Percentiles rank a stretch among this genome's conserved stretches.
These are phyloP conservation scores for Macrosiphum euphorbiae DNA, from an alignment of 2,888 invertebrate species.

Conservation along the genomic window DNA sequence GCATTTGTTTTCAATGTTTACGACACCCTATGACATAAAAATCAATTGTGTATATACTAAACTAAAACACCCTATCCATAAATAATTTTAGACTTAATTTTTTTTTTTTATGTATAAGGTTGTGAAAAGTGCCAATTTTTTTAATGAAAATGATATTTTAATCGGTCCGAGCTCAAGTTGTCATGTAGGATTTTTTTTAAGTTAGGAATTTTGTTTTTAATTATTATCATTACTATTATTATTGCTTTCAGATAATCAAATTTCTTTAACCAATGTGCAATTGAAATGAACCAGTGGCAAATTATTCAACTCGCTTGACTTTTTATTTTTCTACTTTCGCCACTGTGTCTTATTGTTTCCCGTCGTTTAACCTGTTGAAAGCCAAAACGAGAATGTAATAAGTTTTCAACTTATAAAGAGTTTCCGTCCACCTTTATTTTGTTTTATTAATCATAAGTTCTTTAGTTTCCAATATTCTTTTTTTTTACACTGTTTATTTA, in stretches of 20 bases:
- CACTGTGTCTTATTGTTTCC: conserved; percentile 30
- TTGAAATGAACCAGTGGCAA: conserved; percentile 32
- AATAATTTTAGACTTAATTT: conserved; percentile 42
- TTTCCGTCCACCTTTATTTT: conserved; percentile 63
- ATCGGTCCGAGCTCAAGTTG: conserved; percentile 59
- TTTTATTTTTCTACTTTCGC: conserved; percentile 22
- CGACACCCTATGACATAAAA: conserved; percentile 34
- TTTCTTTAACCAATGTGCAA: conserved; percentile 56
- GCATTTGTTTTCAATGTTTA: conserved; percentile 8
- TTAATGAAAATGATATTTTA: conserved; percentile 50
- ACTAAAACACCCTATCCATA: conserved; percentile 29
- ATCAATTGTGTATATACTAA: conserved; percentile 51
- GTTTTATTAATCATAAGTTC: conserved; percentile 35
- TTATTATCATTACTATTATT: conserved; percentile 38
- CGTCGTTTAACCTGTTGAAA: conserved; percentile 27
- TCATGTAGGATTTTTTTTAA: conserved; percentile 52
- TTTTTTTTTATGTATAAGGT: conserved; percentile 51
- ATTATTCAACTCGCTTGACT: conserved; percentile 30
- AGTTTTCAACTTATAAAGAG: conserved; percentile 46
- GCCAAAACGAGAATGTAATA: not conserved
- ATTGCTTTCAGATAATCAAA: conserved; percentile 58
- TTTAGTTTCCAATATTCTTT: conserved; percentile 22
- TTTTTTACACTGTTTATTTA: conserved; percentile 47
- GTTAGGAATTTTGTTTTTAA: conserved; percentile 25
- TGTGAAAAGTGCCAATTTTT: conserved; percentile 64